Conservation (phyloP, 2,888 invertebrate species). For the Melieria picta region DNA sequence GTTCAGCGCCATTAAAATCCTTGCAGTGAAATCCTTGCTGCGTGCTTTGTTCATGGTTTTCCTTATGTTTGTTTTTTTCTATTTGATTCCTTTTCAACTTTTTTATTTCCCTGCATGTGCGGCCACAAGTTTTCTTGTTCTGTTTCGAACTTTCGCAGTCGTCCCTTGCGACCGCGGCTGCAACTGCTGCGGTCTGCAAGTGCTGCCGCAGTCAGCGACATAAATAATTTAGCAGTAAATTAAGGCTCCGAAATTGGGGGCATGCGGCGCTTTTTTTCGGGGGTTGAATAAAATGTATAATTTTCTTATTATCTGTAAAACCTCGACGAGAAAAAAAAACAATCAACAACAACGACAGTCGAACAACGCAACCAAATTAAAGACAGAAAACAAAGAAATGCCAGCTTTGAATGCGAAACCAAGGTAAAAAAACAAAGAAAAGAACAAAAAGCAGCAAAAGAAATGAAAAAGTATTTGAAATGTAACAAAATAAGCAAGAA, state of each 20-base stretch:
- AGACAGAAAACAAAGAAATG: conserved; percentile 6
- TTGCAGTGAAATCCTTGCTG: too few species aligned
- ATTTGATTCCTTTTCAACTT: conserved; percentile 51
- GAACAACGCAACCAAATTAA: conserved; percentile 16
- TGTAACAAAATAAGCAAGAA: conserved; percentile 6
- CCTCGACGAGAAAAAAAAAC: conserved; percentile 21
- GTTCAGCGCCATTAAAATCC: background rate
- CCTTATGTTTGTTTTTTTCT: conserved; percentile 25
- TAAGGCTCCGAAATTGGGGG: conserved; percentile 54
- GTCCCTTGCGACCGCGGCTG: too few species aligned
- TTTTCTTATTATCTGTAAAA: conserved; percentile 45
- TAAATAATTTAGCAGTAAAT: conserved; percentile 56
- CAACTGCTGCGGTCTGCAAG: conserved; percentile 39
- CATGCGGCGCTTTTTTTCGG: conserved; percentile 50
- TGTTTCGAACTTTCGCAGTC: too few species aligned
- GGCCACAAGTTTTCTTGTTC: too few species aligned
- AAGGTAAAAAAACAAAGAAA: background rate
- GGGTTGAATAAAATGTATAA: conserved; percentile 42
- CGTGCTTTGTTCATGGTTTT: too few species aligned
- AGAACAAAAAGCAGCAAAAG: conserved; percentile 24
- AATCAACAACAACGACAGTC: background rate
- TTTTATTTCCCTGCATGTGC: background rate
- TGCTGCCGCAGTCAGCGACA: conserved; percentile 45
- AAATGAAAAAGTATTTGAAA: conserved; percentile 8
- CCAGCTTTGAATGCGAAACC: conserved; percentile 14